A percentile compares a stretch with the other conserved stretches of the same genome.
phyloP scores from a whole-genome alignment of 2,113 vertebrate species.

The Epinephelus fuscoguttatus region DNA sequence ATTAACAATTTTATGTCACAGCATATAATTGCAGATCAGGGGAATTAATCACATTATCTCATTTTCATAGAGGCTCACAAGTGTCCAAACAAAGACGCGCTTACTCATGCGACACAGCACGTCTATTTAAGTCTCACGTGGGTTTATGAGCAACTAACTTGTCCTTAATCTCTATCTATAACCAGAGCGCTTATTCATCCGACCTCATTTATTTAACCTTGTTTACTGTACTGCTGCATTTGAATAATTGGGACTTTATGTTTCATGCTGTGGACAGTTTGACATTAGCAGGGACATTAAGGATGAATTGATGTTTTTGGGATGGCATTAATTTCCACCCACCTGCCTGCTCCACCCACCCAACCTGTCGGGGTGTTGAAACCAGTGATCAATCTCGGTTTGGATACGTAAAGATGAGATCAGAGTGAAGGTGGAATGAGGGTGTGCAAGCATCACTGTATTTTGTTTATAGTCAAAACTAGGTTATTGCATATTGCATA shows the following conservation, averaged over 20 bases:
- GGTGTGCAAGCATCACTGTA: not conserved
- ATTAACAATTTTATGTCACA: conserved; percentile 65
- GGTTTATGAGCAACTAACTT: conserved; percentile 19
- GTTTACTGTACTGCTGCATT: conserved; percentile 39
- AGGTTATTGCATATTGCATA: too few species aligned
- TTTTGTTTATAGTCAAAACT: too few species aligned
- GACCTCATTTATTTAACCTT: conserved; percentile 41
- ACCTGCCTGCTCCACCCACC: conserved; percentile 25
- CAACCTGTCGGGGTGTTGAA: conserved; percentile 23
- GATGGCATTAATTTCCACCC: conserved; percentile 40
- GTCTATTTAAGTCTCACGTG: conserved; percentile 25
- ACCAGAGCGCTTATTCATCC: conserved; percentile 11
- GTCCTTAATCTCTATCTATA: conserved; percentile 36
- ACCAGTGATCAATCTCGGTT: conserved; percentile 38
- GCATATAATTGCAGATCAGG: conserved; percentile 63
- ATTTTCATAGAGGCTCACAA: conserved; percentile 59
- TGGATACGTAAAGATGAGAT: conserved; percentile 11
- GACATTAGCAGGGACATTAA: conserved; percentile 56
- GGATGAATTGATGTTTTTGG: conserved; percentile 47
- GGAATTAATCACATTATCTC: conserved; percentile 73
- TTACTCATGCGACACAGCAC: not conserved
- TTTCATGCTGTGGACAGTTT: conserved; percentile 38
- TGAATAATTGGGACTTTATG: conserved; percentile 46
- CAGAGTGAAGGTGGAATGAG: not conserved
- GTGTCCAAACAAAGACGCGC: conserved; percentile 52